Evolutionary conservation across 2,797 vertebrate species (phyloP).

Genomic region (Emys orbicularis): DNA sequence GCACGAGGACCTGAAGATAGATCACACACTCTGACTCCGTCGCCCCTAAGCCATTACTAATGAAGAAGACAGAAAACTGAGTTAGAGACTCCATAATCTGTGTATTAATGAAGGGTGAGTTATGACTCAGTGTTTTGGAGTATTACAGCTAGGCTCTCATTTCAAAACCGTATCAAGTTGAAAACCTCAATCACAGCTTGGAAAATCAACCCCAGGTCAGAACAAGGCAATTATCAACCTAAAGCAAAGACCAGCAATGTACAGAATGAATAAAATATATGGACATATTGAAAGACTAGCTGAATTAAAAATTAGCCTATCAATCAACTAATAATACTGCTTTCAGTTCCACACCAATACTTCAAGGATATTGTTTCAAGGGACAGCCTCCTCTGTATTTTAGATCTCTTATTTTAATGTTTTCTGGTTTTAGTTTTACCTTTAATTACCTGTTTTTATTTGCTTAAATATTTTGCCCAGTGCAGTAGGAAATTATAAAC

Average conservation of each 20-base stretch:
- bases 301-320: conserved; percentile 12
- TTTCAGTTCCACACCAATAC: neutral
- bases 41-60: conserved; percentile 34
- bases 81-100: conserved; percentile 25
- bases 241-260: conserved; percentile 4
- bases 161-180: conserved; percentile 19
- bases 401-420: neutral
- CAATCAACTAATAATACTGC: neutral
- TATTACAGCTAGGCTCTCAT: conserved; percentile 47
- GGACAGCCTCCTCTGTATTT: neutral
- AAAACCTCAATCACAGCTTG: conserved; percentile 12
- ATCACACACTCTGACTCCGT: neutral
- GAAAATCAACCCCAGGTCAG: neutral
- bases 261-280: conserved; percentile 5
- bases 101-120: conserved; percentile 59
- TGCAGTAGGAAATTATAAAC: neutral
- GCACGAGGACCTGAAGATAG: conserved; percentile 28
- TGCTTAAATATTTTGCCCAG: neutral
- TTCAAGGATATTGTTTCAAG: neutral
- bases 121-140: conserved; percentile 17
- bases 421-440: neutral
- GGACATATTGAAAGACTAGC: neutral
- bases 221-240: neutral
- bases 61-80: conserved; percentile 48
- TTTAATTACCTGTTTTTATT: neutral